A percentile compares a stretch with the other conserved stretches of the same genome.
These are phyloP conservation scores for Nomada ferruginata DNA, from an alignment of 2,888 invertebrate genomes.

Conservation along the genomic window DNA sequence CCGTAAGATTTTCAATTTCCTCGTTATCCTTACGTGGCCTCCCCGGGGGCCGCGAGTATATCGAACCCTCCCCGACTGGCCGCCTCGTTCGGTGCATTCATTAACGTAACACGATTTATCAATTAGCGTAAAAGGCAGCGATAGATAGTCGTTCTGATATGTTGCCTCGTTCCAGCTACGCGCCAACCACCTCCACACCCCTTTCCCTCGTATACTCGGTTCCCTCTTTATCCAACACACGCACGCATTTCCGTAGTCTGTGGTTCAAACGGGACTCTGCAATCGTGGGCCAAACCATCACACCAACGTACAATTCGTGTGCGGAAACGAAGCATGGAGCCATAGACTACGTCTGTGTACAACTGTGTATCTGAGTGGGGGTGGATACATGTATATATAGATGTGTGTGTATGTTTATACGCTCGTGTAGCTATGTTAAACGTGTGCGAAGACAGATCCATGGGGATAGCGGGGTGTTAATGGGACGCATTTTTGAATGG, in stretches of 20 bases:
- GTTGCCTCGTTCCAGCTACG: conserved; percentile 73
- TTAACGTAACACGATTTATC: conserved; percentile 84
- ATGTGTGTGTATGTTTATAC: neutral
- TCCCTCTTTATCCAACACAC: conserved; percentile 26
- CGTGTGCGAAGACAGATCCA: conserved; percentile 8
- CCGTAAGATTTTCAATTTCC: conserved; percentile 79
- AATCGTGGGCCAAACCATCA: conserved; percentile 2
- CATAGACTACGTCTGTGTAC: neutral
- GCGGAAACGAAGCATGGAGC: conserved; percentile 9
- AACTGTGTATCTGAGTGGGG: neutral
- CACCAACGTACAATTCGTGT: conserved; percentile 15
- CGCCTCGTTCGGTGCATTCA: conserved; percentile 80
- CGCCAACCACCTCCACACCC: conserved; percentile 37
- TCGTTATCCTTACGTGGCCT: conserved; percentile 73
- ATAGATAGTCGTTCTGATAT: conserved; percentile 83
- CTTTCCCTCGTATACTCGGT: neutral
- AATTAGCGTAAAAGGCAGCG: conserved; percentile 84
- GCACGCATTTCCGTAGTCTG: conserved; percentile 24
- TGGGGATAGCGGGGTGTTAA: conserved; percentile 36
- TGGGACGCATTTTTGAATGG: conserved; percentile 28
- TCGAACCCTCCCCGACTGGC: conserved; percentile 47
- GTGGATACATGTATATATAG: neutral
- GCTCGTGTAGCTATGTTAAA: conserved; percentile 10
- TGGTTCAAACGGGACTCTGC: conserved; percentile 1
- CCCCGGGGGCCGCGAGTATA: conserved; percentile 56